Evolutionary conservation across 1,140 invertebrate species (phyloP).

Genomic region (Prorops nasuta): DNA sequence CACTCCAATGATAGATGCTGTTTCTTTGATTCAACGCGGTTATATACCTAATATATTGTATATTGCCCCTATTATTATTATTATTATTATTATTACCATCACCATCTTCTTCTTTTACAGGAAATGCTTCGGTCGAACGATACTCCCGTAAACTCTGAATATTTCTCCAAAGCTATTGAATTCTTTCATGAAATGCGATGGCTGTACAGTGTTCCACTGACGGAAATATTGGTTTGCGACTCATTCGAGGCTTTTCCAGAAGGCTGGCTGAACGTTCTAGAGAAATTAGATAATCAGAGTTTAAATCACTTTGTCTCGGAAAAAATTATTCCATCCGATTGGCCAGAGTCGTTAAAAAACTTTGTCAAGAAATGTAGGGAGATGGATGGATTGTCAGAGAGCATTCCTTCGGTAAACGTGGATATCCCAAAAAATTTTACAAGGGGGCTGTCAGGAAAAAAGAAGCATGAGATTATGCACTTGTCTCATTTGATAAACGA

Average conservation of each 20-base stretch:
- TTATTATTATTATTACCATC: too few species aligned
- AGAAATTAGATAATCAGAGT: conserved; percentile 48
- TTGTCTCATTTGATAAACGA: conserved; percentile 61
- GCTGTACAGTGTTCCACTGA: conserved; percentile 68
- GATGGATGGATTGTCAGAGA: conserved; percentile 32
- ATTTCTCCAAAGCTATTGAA: conserved; percentile 59
- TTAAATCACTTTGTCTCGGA: conserved; percentile 50
- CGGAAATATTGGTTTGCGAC: conserved; percentile 61
- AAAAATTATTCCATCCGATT: conserved; percentile 37
- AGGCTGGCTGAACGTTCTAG: conserved; percentile 56
- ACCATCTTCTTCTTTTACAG: too few species aligned
- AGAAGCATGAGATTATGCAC: conserved; percentile 68
- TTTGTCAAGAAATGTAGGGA: conserved; percentile 47
- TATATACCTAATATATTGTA: too few species aligned
- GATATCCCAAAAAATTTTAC: conserved; percentile 39
- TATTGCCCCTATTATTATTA: too few species aligned
- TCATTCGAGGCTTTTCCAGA: conserved; percentile 59
- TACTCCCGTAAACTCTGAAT: too few species aligned
- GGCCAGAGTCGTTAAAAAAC: conserved; percentile 47
- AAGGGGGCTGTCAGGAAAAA: conserved; percentile 61
- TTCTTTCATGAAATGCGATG: conserved; percentile 65
- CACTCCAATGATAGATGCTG: too few species aligned
- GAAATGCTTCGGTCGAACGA: too few species aligned
- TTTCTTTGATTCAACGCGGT: too few species aligned
- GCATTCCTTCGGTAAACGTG: conserved; percentile 9